Conservation (phyloP, 1,140 invertebrate species). For the Aphis craccivora region DNA sequence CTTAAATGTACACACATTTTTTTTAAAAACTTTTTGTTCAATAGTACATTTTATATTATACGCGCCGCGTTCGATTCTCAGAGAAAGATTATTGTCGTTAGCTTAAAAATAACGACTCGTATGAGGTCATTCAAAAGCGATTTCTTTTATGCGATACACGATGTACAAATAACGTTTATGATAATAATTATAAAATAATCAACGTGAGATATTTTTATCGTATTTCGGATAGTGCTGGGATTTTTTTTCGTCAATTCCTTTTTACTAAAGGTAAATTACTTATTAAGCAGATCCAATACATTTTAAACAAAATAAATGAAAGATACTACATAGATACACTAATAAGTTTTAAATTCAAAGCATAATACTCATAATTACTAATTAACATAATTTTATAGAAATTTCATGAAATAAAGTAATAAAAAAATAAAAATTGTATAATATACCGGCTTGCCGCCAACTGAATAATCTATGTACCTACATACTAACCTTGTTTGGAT, state of each 20-base stretch:
- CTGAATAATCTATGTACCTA: background rate
- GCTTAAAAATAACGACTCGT: background rate
- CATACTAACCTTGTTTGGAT: background rate
- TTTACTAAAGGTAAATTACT: background rate
- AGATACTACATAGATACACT: background rate
- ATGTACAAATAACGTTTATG: background rate
- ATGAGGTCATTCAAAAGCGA: conserved; percentile 2
- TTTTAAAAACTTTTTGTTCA: background rate
- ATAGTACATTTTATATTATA: background rate
- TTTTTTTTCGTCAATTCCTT: background rate
- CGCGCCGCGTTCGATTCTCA: background rate
- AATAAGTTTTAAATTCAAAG: conserved; percentile 1
- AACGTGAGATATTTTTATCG: background rate
- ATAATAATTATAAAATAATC: conserved; percentile 20
- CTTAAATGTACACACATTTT: background rate
- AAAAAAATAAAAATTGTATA: background rate
- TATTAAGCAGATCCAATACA: background rate
- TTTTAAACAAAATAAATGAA: background rate
- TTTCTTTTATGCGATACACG: background rate
- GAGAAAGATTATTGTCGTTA: background rate
- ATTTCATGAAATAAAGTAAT: background rate
- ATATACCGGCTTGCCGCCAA: background rate
- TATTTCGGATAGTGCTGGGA: background rate
- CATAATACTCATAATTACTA: background rate
- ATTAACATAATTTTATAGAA: background rate